Evolutionary conservation across 2,888 invertebrate genomes (phyloP), one percentile per base, ranked within the genome.

Genomic region (Papilio protenor): DNA sequence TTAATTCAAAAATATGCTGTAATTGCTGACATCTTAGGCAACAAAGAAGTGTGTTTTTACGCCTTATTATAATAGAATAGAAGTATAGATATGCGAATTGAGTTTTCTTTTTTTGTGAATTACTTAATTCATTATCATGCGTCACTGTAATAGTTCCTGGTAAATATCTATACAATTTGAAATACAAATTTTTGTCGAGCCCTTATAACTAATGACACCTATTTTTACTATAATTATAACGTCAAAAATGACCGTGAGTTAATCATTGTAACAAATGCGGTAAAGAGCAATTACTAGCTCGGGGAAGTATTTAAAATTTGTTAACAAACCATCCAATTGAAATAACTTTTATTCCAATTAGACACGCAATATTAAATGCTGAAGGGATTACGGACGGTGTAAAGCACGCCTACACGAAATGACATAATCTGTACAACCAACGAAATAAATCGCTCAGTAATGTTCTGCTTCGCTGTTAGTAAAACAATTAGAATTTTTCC

Each of bases 301-400:
- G 21, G 18, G 45, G 27, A 70, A 47, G 77, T 57, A 77, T 70
- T 77, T 73, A 52, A 70, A 74, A 74, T 47, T 59, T 77, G 59
- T 74, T 74, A 77, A 77, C 69, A 59, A 55, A 52, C 74, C 49
- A 69, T 70, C 23, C 21, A 74, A 77, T 77, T 73, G 73, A 73
- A 74, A 77, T 69, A 76, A 59, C 76, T 76, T 76, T 77, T 73
- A 77, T 66, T 49, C 77, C 27, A 77, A 73, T 77, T 77, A 72
- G 77, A 69, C 74, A 77, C 77, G 77, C 77, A 69, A 57, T 74
- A 47, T 73, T 33, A 61, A 59, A 69, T 14, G 27, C 52, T 23
- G 23, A 47, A 55, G 55, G 66, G 49, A 66, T 61, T 73, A 57
- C 21, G 23, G 21, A 33, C 76, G 72, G 40, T 45, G 77, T 73